phyloP scores from a whole-genome alignment of 1,140 invertebrate genomes.

The Brachionus rotundiformis region DNA sequence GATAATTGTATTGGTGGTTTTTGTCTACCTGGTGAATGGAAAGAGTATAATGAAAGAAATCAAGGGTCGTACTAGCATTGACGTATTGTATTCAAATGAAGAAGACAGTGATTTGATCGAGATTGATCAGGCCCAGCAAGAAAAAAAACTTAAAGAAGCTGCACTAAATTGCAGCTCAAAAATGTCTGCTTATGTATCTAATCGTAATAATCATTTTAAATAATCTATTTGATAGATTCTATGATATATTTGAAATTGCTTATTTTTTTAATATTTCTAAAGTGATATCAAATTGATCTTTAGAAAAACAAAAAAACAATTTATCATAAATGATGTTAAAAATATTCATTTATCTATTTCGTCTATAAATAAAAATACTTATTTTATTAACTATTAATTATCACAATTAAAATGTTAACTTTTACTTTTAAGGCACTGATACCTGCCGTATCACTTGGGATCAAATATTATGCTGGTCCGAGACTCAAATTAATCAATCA shows the following conservation, averaged over 20 bases:
- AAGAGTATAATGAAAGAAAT: slow-evolving; percentile 19
- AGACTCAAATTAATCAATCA: slow-evolving; percentile 2
- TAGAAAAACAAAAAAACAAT: background rate
- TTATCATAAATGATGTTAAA: background rate
- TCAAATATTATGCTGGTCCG: slow-evolving; percentile 29
- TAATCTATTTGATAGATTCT: too few relatives aligned
- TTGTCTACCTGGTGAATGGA: background rate
- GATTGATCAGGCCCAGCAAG: slow-evolving; percentile 10
- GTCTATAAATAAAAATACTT: background rate
- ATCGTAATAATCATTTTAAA: background rate
- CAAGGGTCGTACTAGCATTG: slow-evolving; percentile 9
- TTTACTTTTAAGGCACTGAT: slow-evolving; percentile 10
- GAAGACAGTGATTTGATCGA: slow-evolving; percentile 32
- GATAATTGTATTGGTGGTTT: background rate
- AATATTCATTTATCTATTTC: background rate
- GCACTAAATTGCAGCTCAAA: background rate
- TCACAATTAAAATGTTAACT: background rate
- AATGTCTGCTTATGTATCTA: background rate
- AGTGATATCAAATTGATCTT: background rate
- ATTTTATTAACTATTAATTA: too few relatives aligned
- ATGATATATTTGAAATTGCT: background rate
- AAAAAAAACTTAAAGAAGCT: slow-evolving; percentile 13
- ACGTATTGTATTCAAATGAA: slow-evolving; percentile 30
- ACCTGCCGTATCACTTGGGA: slow-evolving; percentile 34
- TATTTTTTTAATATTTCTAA: background rate